Percentiles rank a stretch among this genome's conserved stretches.
Evolutionary conservation across 2,113 vertebrate genomes (phyloP).

Genomic region (Pollachius pollachius): DNA sequence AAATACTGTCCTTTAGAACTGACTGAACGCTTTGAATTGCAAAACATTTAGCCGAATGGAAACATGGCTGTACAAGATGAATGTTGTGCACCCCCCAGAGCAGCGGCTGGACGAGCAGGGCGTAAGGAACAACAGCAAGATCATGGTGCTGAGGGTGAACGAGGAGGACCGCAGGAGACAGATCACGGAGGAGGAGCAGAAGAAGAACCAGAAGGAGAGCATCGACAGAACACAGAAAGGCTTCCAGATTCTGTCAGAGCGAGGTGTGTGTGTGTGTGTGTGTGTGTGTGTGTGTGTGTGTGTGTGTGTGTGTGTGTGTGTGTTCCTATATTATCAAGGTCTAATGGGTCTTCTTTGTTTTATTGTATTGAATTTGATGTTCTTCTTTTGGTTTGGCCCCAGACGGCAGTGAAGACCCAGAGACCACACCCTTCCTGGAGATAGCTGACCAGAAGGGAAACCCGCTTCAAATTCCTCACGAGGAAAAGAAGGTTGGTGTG

Average conservation of each 20-base stretch:
- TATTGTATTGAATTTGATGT: not conserved
- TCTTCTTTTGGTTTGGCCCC: constrained; percentile 20
- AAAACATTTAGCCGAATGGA: too few relatives aligned
- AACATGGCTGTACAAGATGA: not conserved
- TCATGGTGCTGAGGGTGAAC: constrained; percentile 87
- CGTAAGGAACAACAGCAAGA: constrained; percentile 86
- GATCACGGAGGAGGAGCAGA: constrained; percentile 72
- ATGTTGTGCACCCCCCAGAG: constrained; percentile 59
- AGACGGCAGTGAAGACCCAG: constrained; percentile 84
- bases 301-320: constrained; percentile 33
- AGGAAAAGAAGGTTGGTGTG: constrained; percentile 80
- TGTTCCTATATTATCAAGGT: not conserved
- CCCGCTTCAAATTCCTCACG: constrained; percentile 81
- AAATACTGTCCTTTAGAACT: too few relatives aligned
- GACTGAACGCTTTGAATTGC: not conserved
- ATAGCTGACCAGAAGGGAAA: constrained; percentile 95
- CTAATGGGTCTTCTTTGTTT: not conserved
- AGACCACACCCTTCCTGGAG: constrained; percentile 82
- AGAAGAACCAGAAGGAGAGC: constrained; percentile 73
- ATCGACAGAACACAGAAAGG: constrained; percentile 86
- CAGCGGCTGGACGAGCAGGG: constrained; percentile 83
- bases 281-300: not conserved
- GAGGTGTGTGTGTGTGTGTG: constrained; percentile 64
- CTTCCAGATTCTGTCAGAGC: constrained; percentile 88
- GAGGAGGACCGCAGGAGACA: constrained; percentile 74